These are phyloP conservation scores for Synanthedon tipuliformis DNA, from an alignment of 2,888 invertebrate species.

Conservation along the genomic window DNA sequence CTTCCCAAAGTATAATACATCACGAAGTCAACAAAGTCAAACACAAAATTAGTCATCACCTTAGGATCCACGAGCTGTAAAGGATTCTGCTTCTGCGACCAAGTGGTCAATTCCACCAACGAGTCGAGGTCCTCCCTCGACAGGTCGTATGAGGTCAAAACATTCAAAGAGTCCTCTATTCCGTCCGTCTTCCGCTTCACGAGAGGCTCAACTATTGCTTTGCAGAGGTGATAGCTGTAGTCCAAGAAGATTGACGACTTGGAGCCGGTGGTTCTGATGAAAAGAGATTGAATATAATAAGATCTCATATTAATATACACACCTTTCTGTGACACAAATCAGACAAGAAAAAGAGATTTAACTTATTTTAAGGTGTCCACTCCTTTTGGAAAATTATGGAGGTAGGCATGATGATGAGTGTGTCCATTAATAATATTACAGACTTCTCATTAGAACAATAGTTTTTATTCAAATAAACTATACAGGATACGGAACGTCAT, in stretches of 20 bases:
- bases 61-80: conserved; percentile 82
- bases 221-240: conserved; percentile 83
- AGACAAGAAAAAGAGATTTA: too few species aligned
- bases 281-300: not conserved
- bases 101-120: conserved; percentile 84
- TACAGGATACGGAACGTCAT: too few species aligned
- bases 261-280: conserved; percentile 79
- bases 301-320: too few species aligned
- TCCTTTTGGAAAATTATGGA: too few species aligned
- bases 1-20: not conserved
- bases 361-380: too few species aligned
- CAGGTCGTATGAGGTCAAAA: conserved; percentile 87
- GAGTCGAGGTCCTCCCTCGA: conserved; percentile 93
- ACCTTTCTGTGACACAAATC: too few species aligned
- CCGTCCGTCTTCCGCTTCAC: conserved; percentile 77
- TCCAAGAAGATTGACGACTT: conserved; percentile 87
- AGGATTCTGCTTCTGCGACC: conserved; percentile 84
- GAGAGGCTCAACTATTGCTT: conserved; percentile 82
- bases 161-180: conserved; percentile 75
- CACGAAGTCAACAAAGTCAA: not conserved
- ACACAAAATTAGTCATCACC: conserved; percentile 32
- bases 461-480: too few species aligned
- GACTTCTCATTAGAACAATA: too few species aligned
- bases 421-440: too few species aligned
- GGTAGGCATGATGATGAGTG: too few species aligned